These are phyloP conservation scores for Acyrthosiphon pisum DNA, from an alignment of 1,140 invertebrate species.

Conservation along the genomic window DNA sequence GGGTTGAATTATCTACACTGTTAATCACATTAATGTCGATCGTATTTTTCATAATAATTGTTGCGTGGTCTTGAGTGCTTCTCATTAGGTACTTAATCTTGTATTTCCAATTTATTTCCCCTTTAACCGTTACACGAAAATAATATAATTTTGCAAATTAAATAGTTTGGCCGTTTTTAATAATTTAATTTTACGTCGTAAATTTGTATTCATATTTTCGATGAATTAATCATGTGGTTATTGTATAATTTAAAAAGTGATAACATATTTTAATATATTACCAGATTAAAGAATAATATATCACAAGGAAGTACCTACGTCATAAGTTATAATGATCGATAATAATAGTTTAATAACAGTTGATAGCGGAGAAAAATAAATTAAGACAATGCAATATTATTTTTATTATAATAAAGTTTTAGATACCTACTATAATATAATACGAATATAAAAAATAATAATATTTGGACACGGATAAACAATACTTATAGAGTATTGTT, in stretches of 20 bases:
- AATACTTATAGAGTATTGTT: too few relatives aligned
- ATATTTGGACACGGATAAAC: too few relatives aligned
- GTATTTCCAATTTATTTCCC: not conserved
- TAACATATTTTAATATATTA: not conserved
- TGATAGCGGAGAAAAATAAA: not conserved
- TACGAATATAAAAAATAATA: not conserved
- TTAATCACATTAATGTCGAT: conserved; percentile 29
- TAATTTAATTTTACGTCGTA: not conserved
- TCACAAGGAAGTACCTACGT: not conserved
- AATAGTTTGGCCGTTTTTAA: not conserved
- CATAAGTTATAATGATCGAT: not conserved
- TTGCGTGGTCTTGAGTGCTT: not conserved
- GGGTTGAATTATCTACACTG: not conserved
- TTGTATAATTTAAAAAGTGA: not conserved
- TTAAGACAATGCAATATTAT: not conserved
- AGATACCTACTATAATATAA: not conserved
- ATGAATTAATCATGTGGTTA: not conserved
- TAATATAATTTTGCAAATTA: not conserved
- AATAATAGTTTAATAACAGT: not conserved
- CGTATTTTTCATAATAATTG: not conserved
- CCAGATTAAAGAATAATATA: not conserved
- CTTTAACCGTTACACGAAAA: not conserved
- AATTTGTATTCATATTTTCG: not conserved
- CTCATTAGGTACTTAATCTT: not conserved
- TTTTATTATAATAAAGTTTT: not conserved